Evolutionary conservation across 2,797 vertebrate genomes (phyloP), one percentile per base, ranked within the genome.

Genomic region (Chelidonichthys spinosus): DNA sequence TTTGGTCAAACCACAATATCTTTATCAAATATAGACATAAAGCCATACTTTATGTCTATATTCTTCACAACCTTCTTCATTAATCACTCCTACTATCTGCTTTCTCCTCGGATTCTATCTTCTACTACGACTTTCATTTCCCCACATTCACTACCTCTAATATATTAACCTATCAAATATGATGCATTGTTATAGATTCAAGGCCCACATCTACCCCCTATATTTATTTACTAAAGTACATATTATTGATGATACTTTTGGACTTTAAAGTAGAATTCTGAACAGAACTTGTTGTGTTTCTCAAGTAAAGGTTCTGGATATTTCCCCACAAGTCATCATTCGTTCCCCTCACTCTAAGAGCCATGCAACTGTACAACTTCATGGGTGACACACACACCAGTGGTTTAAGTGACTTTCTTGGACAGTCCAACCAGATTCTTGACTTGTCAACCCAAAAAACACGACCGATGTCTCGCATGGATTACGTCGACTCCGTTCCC

Each of bases 71-170:
- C n/a, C n/a, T n/a, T n/a, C n/a, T 25, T 25, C 44, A 50, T 46
- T 72, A 68, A 75, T 68, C 46, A 46, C 43, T 60, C 7, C 0
- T 37, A 44, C 37, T 65, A 56, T 65, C 37, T 55, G 18, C 2
- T 8, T 40, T 37, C 50, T 72, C 32, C n/a, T 32, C 13, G 49
- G 43, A 40, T 39, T 69, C 40, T 54, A 33, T 62, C 55, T 62
- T 66, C 7, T 4, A 11, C 37, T 35, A 4, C 11, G n/a, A 15
- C 40, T 61, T 62, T 67, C 11, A n/a, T 59, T 64, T 50, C 25
- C 25, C 52, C 46, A 59, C 65, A 37, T 39, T 39, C 4, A 1
- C 40, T 50, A n/a, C 37, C 17, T 56, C 4, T 56, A 53, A 53
- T 13, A 53, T 5, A 33, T 7, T 18, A 33, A 35, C 11, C 33